phyloP scores from a whole-genome alignment of 1,140 invertebrate genomes.

The Druon quercuslanigerum region DNA sequence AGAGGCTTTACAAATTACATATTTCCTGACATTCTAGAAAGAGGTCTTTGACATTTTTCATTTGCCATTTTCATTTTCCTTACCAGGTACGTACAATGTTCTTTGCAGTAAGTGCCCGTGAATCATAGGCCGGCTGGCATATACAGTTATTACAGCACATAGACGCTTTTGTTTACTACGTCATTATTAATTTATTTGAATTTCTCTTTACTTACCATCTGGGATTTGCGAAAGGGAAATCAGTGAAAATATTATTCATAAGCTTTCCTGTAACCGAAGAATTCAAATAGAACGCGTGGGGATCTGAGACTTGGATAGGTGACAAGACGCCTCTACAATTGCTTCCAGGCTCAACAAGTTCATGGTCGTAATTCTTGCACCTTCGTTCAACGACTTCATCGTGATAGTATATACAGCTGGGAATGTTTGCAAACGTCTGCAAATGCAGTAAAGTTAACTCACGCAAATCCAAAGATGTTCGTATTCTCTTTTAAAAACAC shows the following conservation, averaged over 20 bases:
- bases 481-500: neutral
- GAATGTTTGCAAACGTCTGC: neutral
- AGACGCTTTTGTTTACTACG: neutral
- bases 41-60: too few relatives aligned
- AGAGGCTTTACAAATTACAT: too few relatives aligned
- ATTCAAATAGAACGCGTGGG: slow-evolving; percentile 26
- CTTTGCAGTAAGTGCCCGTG: neutral
- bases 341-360: neutral
- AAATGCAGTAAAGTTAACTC: neutral
- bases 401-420: neutral
- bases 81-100: neutral
- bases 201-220: slow-evolving; percentile 44
- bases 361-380: slow-evolving; percentile 13
- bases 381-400: slow-evolving; percentile 11
- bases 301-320: neutral
- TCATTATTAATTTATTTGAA: slow-evolving; percentile 36
- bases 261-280: neutral
- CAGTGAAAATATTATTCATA: slow-evolving; percentile 34
- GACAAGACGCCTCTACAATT: slow-evolving; percentile 18
- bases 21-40: too few relatives aligned
- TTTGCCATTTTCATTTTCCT: too few relatives aligned
- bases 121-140: neutral
- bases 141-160: neutral
- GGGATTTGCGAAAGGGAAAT: slow-evolving; percentile 35
- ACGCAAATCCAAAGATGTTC: neutral